These are phyloP conservation scores for Syritta pipiens DNA, from an alignment of 2,888 invertebrate species.

Conservation along the genomic window DNA sequence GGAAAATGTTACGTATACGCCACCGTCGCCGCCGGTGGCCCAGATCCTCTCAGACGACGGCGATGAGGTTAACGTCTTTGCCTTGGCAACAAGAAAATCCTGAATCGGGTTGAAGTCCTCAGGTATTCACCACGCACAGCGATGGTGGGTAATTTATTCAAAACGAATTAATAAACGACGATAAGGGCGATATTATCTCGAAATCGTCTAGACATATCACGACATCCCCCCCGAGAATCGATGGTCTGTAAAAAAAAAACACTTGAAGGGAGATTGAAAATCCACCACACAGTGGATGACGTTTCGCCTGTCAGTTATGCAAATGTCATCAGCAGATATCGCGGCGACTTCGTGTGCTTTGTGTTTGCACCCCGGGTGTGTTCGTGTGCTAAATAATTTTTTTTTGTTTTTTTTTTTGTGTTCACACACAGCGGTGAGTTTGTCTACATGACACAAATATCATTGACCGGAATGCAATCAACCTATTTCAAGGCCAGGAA, in stretches of 20 bases:
- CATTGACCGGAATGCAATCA: slow-evolving; percentile 67
- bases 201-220: slow-evolving; percentile 47
- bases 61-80: not conserved
- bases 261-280: too few species aligned
- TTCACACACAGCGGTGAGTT: too few species aligned
- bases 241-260: not conserved
- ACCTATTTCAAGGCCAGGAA: slow-evolving; percentile 62
- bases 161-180: slow-evolving; percentile 16
- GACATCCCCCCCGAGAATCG: not conserved
- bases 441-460: slow-evolving; percentile 21
- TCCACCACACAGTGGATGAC: too few species aligned
- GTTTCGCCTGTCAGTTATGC: slow-evolving; percentile 27
- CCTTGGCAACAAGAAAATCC: not conserved
- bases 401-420: too few species aligned
- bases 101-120: not conserved
- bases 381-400: too few species aligned
- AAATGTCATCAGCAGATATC: slow-evolving; percentile 35
- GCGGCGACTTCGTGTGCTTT: not conserved
- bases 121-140: not conserved
- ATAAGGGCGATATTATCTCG: not conserved
- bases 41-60: not conserved
- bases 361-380: too few species aligned
- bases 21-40: slow-evolving; percentile 5
- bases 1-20: slow-evolving; percentile 46
- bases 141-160: slow-evolving; percentile 24